Conservation (phyloP, 2,797 vertebrate genomes). For the Sebastes jordani region DNA sequence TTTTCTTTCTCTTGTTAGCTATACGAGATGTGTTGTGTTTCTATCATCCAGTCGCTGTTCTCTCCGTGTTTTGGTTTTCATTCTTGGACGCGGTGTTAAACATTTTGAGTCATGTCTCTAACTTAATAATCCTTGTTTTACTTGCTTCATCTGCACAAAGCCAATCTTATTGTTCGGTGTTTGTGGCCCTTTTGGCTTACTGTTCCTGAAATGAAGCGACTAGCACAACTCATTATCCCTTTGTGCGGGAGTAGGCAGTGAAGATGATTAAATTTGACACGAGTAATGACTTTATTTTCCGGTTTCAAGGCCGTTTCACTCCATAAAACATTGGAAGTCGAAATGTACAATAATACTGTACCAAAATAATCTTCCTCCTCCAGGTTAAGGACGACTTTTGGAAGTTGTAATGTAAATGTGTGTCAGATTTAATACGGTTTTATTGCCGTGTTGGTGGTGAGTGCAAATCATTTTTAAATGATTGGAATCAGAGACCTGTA, state of each 20-base stretch:
- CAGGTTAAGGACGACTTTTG: slow-evolving; percentile 16
- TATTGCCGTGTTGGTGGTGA: slow-evolving; percentile 14
- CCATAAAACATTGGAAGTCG: slow-evolving; percentile 41
- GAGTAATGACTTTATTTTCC: slow-evolving; percentile 32
- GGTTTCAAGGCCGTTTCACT: slow-evolving; percentile 36
- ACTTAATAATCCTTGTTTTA: not conserved
- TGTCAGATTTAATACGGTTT: slow-evolving; percentile 22
- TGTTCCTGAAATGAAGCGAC: not conserved
- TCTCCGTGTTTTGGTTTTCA: not conserved
- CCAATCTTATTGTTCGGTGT: not conserved
- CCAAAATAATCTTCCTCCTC: not conserved
- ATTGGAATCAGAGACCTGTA: slow-evolving; percentile 12
- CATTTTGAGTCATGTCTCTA: not conserved
- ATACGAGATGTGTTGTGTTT: not conserved
- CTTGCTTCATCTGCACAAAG: not conserved
- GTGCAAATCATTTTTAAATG: slow-evolving; percentile 17
- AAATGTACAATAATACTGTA: not conserved
- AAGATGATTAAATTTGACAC: slow-evolving; percentile 19
- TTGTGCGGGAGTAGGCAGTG: not conserved
- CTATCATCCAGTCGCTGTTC: not conserved
- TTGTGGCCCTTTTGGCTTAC: not conserved
- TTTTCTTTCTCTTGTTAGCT: not conserved
- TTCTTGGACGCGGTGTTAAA: not conserved
- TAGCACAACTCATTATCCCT: not conserved
- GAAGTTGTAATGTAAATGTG: slow-evolving; percentile 17